phyloP scores from a whole-genome alignment of 2,797 vertebrate species.

The Buphagus erythrorhynchus region DNA sequence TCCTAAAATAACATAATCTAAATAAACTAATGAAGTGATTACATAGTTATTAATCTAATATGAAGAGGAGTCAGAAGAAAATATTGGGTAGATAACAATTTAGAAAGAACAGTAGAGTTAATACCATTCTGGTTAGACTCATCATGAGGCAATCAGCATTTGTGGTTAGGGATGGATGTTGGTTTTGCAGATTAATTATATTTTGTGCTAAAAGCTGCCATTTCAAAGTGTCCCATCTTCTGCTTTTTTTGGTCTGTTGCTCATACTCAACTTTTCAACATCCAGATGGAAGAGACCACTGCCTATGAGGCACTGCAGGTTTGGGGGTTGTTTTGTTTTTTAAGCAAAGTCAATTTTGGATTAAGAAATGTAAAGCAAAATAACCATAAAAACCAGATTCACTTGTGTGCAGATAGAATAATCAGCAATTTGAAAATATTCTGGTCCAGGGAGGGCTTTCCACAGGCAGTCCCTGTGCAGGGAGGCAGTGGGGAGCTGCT shows the following conservation, averaged over 20 bases:
- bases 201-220: background rate
- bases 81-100: background rate
- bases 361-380: background rate
- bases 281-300: background rate
- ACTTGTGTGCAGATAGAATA: background rate
- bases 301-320: background rate
- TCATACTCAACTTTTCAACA: background rate
- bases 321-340: background rate
- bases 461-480: background rate
- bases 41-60: constrained; percentile 57
- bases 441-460: background rate
- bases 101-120: background rate
- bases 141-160: constrained; percentile 26
- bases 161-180: background rate
- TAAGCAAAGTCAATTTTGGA: background rate
- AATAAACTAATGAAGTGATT: constrained; percentile 72
- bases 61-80: constrained; percentile 20
- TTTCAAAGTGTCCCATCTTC: no score
- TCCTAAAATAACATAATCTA: constrained; percentile 63
- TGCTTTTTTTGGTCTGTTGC: no score
- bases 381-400: background rate
- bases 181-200: constrained; percentile 1
- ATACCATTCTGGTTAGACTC: background rate
- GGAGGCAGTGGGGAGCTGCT: background rate
- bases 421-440: background rate